A percentile compares a stretch with the other conserved stretches of the same genome.
Evolutionary conservation across 2,113 vertebrate genomes (phyloP).

Genomic region (Silurus meridionalis): DNA sequence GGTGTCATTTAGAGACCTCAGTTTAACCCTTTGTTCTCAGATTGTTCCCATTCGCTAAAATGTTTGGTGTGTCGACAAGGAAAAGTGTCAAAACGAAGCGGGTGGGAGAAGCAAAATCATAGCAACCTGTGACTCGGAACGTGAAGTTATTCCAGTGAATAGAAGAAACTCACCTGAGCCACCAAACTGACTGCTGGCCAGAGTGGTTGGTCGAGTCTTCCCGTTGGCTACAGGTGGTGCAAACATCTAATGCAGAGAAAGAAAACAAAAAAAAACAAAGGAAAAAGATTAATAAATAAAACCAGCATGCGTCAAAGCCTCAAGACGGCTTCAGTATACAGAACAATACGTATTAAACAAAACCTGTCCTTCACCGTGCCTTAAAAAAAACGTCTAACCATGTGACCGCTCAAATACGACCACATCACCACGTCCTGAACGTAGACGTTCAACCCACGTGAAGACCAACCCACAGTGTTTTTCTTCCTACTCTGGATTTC

Average conservation of each 20-base stretch:
- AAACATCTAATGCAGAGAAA: conserved; percentile 89
- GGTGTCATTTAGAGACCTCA: conserved; percentile 75
- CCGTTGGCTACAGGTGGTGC: conserved; percentile 93
- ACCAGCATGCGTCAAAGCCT: not conserved
- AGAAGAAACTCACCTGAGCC: conserved; percentile 82
- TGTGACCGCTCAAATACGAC: too few relatives aligned
- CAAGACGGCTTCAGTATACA: not conserved
- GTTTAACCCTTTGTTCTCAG: conserved; percentile 76
- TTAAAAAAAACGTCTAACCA: not conserved
- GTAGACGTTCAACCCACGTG: not conserved
- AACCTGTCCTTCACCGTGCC: too few relatives aligned
- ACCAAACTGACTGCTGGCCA: conserved; percentile 88
- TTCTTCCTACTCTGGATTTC: not conserved
- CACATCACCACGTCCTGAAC: conserved; percentile 35
- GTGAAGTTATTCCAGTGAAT: not conserved
- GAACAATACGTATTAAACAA: too few relatives aligned
- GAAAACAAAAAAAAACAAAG: conserved; percentile 12
- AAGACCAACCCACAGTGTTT: not conserved
- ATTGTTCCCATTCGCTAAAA: conserved; percentile 71
- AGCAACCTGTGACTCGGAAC: not conserved
- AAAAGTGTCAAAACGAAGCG: not conserved
- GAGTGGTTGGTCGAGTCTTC: conserved; percentile 91
- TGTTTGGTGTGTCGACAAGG: conserved; percentile 65
- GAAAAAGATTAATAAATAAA: conserved; percentile 22
- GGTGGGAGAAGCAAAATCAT: not conserved